These are phyloP conservation scores for Girardinichthys multiradiatus DNA, from an alignment of 2,113 vertebrate genomes.

Conservation along the genomic window DNA sequence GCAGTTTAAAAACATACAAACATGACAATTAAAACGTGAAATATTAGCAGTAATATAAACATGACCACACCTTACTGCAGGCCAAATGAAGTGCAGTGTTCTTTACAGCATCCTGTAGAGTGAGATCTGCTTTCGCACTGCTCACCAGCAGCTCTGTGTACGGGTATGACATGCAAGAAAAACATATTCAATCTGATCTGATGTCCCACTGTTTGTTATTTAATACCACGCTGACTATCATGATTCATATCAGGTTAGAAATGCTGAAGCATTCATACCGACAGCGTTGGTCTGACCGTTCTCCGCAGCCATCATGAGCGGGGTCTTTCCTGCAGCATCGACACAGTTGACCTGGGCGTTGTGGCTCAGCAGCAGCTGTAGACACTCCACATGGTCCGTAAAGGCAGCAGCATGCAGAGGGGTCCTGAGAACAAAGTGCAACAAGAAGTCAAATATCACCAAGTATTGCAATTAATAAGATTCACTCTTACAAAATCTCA, in stretches of 20 bases:
- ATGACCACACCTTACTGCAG: conserved; percentile 91
- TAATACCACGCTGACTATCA: background rate
- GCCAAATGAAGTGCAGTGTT: conserved; percentile 98
- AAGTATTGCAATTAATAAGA: background rate
- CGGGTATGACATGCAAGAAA: conserved; percentile 10
- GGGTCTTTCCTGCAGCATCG: conserved; percentile 91
- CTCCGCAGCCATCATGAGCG: conserved; percentile 98
- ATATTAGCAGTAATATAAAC: conserved; percentile 10
- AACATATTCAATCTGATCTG: background rate
- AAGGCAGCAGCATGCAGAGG: conserved; percentile 96
- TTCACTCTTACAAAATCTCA: background rate
- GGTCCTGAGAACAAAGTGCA: conserved; percentile 81
- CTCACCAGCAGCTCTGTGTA: conserved; percentile 93
- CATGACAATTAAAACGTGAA: background rate
- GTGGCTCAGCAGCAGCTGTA: conserved; percentile 95
- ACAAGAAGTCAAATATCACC: background rate
- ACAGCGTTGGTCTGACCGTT: conserved; percentile 97
- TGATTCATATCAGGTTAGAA: background rate
- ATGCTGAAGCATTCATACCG: conserved; percentile 78
- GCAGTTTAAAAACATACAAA: background rate
- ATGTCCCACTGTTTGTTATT: background rate
- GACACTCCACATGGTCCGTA: conserved; percentile 97
- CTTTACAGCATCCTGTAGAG: conserved; percentile 92
- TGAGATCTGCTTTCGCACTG: conserved; percentile 97
- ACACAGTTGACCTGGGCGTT: conserved; percentile 92